These are phyloP conservation scores for Azemiops feae DNA, from an alignment of 2,113 vertebrate species.

Conservation along the genomic window DNA sequence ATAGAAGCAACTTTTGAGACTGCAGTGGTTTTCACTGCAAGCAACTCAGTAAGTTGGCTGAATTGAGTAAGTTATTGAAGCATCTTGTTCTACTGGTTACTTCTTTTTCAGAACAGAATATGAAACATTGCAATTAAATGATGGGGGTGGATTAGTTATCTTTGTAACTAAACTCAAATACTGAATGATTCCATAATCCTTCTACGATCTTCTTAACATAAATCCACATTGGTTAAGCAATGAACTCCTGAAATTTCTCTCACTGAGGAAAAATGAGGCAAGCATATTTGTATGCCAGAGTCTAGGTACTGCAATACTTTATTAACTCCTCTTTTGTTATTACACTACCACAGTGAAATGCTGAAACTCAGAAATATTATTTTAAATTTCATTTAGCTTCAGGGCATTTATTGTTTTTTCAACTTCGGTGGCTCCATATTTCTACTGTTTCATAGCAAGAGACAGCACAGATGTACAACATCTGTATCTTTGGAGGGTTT, in stretches of 20 bases:
- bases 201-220: background rate
- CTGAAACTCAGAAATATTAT: background rate
- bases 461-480: constrained; percentile 22
- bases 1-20: background rate
- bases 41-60: background rate
- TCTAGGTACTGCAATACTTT: background rate
- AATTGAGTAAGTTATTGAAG: background rate
- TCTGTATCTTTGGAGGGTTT: constrained; percentile 19
- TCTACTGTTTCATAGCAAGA: constrained; percentile 37
- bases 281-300: background rate
- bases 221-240: background rate
- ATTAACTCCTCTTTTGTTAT: background rate
- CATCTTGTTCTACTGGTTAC: background rate
- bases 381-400: background rate
- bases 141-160: background rate
- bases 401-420: constrained; percentile 33
- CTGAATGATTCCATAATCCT: background rate
- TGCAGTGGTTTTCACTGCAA: background rate
- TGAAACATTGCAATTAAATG: background rate
- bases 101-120: background rate
- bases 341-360: background rate
- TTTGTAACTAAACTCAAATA: background rate
- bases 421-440: constrained; percentile 42
- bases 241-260: background rate
- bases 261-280: background rate